Evolutionary conservation across 92 coral and sea anemone species (phyloP).

Genomic region (Montipora capitata): DNA sequence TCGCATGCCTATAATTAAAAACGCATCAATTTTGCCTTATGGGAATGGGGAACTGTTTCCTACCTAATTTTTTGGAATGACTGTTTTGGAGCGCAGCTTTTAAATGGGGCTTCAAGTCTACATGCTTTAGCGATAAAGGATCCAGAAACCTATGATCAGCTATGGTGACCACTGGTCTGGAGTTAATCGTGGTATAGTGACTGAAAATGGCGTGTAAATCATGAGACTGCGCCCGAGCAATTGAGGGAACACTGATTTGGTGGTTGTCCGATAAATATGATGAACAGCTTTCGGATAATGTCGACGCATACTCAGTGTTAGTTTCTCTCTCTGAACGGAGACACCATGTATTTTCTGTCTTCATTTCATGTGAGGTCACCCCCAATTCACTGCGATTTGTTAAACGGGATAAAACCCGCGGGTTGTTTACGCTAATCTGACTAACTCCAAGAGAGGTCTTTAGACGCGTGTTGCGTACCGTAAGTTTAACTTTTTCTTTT

Average conservation of each 20-base stretch:
- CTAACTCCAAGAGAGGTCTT: constrained; percentile 61
- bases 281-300: constrained; percentile 38
- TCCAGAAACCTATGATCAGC: constrained; percentile 26
- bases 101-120: background rate
- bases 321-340: background rate
- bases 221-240: constrained; percentile 79
- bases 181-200: constrained; percentile 66
- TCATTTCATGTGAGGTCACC: constrained; percentile 22
- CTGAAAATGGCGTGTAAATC: constrained; percentile 88
- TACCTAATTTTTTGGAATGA: background rate
- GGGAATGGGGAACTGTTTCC: background rate
- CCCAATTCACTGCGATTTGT: constrained; percentile 79
- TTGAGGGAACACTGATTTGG: constrained; percentile 68
- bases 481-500: constrained; percentile 35
- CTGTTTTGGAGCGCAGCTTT: background rate
- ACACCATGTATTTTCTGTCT: constrained; percentile 38
- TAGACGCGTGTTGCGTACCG: constrained; percentile 59
- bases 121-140: background rate
- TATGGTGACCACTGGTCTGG: constrained; percentile 42
- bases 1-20: background rate
- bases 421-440: background rate
- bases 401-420: constrained; percentile 74
- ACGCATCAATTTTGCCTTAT: background rate
- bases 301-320: constrained; percentile 10
- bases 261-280: constrained; percentile 49